phyloP scores from a whole-genome alignment of 2,797 vertebrate species.

The Chiroxiphia lanceolata region DNA sequence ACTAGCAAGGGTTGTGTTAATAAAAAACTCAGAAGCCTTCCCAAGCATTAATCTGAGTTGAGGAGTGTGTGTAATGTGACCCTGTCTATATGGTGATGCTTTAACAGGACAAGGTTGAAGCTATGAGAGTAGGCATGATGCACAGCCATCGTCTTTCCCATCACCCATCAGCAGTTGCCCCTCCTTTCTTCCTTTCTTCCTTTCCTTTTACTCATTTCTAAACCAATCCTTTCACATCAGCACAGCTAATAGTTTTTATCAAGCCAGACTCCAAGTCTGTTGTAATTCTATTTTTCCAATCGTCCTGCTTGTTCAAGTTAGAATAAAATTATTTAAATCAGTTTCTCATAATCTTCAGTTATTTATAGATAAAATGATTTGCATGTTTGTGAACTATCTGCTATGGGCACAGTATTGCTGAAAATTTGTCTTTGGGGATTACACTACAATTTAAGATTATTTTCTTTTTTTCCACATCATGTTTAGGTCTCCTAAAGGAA shows the following conservation, averaged over 20 bases:
- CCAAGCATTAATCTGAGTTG: constrained; percentile 20
- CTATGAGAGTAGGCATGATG: neutral
- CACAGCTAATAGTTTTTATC: neutral
- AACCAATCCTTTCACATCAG: constrained; percentile 27
- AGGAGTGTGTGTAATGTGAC: neutral
- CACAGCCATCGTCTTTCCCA: neutral
- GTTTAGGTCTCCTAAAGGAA: constrained; percentile 51
- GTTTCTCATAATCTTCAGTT: constrained; percentile 37
- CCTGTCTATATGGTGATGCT: neutral
- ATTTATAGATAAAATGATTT: constrained; percentile 51
- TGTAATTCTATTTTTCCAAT: constrained; percentile 29
- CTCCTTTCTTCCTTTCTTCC: neutral
- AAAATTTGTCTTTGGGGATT: constrained; percentile 59
- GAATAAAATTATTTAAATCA: constrained; percentile 37
- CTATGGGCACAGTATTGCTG: neutral
- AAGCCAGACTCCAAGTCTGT: neutral
- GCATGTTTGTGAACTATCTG: constrained; percentile 23
- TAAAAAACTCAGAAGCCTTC: constrained; percentile 44
- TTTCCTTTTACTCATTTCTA: constrained; percentile 2
- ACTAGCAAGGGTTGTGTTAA: constrained; percentile 35
- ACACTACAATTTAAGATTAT: constrained; percentile 45
- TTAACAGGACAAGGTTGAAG: neutral
- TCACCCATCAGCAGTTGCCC: neutral
- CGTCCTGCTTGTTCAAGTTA: constrained; percentile 41
- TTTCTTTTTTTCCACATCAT: constrained; percentile 49